Percentiles rank a stretch among this genome's conserved stretches.
These are phyloP conservation scores for Spisula subtruncata DNA, from an alignment of 2,888 invertebrate species.

Conservation along the genomic window DNA sequence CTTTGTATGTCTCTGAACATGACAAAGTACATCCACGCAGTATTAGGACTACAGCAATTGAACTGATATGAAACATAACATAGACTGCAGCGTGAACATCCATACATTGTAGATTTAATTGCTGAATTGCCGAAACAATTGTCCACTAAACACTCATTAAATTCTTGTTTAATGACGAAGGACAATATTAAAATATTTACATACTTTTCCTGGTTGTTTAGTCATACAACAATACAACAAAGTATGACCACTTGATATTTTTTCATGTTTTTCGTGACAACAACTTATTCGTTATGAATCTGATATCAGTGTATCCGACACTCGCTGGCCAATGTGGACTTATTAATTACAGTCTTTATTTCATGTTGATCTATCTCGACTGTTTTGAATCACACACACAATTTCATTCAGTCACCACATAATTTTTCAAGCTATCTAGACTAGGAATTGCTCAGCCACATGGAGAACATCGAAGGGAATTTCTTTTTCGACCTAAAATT, in stretches of 20 bases:
- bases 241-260: not conserved
- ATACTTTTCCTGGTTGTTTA: constrained; percentile 1
- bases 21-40: not conserved
- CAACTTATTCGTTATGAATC: not conserved
- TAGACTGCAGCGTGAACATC: not conserved
- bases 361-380: not conserved
- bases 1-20: constrained; percentile 43
- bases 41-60: too few relatives aligned
- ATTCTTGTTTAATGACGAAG: constrained; percentile 12
- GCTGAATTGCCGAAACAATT: not conserved
- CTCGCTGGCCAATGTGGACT: not conserved
- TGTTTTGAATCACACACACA: not conserved
- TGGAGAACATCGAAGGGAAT: too few relatives aligned
- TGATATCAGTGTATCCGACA: not conserved
- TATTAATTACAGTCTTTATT: not conserved
- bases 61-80: constrained; percentile 1
- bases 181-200: constrained; percentile 20
- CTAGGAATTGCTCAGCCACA: too few relatives aligned
- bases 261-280: constrained; percentile 22
- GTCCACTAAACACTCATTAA: not conserved
- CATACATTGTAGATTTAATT: not conserved
- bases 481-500: too few relatives aligned
- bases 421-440: too few relatives aligned
- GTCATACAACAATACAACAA: not conserved
- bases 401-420: too few relatives aligned